These are phyloP conservation scores for Syngnathus acus DNA, from an alignment of 2,797 vertebrate species.

Conservation along the genomic window DNA sequence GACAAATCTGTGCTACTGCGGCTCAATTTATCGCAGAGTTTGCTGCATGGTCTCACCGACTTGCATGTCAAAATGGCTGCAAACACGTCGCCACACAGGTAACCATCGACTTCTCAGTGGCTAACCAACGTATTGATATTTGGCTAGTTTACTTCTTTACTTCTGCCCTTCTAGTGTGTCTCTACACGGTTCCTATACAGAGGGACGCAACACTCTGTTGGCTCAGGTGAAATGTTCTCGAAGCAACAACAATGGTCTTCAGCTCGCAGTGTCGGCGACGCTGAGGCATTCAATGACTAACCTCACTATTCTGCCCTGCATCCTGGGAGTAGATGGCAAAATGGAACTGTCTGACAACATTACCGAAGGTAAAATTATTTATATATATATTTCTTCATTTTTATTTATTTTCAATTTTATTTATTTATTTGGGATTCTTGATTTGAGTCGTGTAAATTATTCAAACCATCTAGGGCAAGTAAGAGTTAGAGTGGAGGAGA, in stretches of 20 bases:
- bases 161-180: conserved; percentile 51
- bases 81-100: conserved; percentile 72
- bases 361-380: conserved; percentile 55
- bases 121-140: background rate
- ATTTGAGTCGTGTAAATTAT: background rate
- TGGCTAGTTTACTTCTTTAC: background rate
- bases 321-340: conserved; percentile 58
- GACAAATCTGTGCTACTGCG: conserved; percentile 38
- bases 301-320: conserved; percentile 55
- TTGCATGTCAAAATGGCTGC: conserved; percentile 60
- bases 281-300: conserved; percentile 62
- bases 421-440: background rate
- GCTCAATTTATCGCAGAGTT: conserved; percentile 63
- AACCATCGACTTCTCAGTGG: conserved; percentile 31
- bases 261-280: conserved; percentile 61
- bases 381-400: background rate
- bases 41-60: conserved; percentile 49
- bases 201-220: conserved; percentile 49
- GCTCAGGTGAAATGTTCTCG: conserved; percentile 57
- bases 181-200: conserved; percentile 57
- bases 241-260: conserved; percentile 43
- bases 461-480: conserved; percentile 60
- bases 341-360: conserved; percentile 57
- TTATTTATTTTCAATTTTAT: background rate
- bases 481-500: conserved; percentile 56